Base-by-base conservation (phyloP, 2,797 vertebrate species). In the Salarias fasciatus region DNA sequence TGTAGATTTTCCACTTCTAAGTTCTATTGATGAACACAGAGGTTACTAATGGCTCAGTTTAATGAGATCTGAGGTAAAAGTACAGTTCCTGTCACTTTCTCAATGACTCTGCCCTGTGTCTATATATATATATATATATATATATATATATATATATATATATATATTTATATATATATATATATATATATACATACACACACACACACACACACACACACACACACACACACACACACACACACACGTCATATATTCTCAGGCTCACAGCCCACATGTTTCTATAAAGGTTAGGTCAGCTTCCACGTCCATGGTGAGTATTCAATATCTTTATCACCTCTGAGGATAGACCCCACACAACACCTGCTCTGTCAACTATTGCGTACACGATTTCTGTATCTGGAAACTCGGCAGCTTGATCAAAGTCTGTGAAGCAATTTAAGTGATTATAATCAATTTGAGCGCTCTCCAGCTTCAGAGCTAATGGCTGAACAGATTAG, bases 381-480 rank as follows among this genome's bases (percentile, higher is more conserved):
- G 30, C 35, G 48, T 66, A 61, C 62, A 66, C 42, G 5, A 28
- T 74, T 82, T 79, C 74, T 80, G 67, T 52, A 35, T 75, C 69
- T 79, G 62, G 74, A 82, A 88, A 71, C 47, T 69, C 6, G 3
- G 47, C 6, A 38, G 44, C 12, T 86, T 80, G 63, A 81, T 90
- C 83, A 84, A 83, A 91, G 85, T 81, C 71, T 7, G 53, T 28
- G 8, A 78, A 73, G 84, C 85, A 83, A 86, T 89, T 78, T 70
- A 80, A 77, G 82, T 77, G 84, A 90, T 91, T 90, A 67, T 71
- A 83, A 89, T 91, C 76, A 64, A 65, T 88, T 87, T 77, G 81
- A 85, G 88, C 76, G 79, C 86, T 73, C 72, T 81, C 72, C 79
- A 82, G 75, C 77, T 85, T 86, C 77, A 72, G 68, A 81, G 72